Percentiles rank a stretch among this genome's conserved stretches.
These are phyloP conservation scores for Centroberyx gerrardi DNA, from an alignment of 2,797 vertebrate species.

Conservation along the genomic window DNA sequence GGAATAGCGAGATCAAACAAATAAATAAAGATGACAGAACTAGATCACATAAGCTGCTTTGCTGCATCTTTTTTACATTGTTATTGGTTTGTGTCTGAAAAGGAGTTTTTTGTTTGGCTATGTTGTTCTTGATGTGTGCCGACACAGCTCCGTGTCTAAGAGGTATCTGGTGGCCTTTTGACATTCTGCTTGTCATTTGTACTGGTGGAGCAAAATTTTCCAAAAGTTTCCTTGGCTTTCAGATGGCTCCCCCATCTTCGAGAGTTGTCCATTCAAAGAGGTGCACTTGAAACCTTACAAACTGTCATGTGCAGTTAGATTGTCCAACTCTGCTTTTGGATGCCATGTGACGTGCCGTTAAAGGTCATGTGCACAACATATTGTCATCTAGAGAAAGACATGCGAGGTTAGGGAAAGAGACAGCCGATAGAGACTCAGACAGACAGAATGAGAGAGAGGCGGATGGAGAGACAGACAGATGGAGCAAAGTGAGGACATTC, in stretches of 20 bases:
- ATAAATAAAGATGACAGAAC: constrained; percentile 41
- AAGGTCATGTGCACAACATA: constrained; percentile 57
- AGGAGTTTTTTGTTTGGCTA: not conserved
- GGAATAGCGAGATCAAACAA: constrained; percentile 39
- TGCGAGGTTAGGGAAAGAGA: constrained; percentile 31
- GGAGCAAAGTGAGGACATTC: constrained; percentile 22
- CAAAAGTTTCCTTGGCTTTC: not conserved
- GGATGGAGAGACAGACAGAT: not conserved
- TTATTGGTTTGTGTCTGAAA: constrained; percentile 19
- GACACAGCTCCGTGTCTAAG: not conserved
- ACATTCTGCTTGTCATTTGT: not conserved
- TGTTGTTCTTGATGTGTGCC: constrained; percentile 6
- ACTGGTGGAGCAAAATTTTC: not conserved
- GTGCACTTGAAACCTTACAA: not conserved
- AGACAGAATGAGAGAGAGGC: constrained; percentile 29
- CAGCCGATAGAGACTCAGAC: constrained; percentile 27
- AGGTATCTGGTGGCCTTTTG: not conserved
- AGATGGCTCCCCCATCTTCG: constrained; percentile 11
- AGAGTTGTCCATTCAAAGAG: constrained; percentile 12
- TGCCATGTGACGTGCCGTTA: constrained; percentile 39
- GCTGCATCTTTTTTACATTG: constrained; percentile 41
- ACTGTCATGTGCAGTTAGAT: constrained; percentile 41
- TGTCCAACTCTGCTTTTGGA: constrained; percentile 39
- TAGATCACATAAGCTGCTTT: constrained; percentile 43
- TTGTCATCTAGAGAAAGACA: constrained; percentile 34